Base-by-base conservation (phyloP, 1,140 invertebrate species). In the Sycophaga agraensis region DNA sequence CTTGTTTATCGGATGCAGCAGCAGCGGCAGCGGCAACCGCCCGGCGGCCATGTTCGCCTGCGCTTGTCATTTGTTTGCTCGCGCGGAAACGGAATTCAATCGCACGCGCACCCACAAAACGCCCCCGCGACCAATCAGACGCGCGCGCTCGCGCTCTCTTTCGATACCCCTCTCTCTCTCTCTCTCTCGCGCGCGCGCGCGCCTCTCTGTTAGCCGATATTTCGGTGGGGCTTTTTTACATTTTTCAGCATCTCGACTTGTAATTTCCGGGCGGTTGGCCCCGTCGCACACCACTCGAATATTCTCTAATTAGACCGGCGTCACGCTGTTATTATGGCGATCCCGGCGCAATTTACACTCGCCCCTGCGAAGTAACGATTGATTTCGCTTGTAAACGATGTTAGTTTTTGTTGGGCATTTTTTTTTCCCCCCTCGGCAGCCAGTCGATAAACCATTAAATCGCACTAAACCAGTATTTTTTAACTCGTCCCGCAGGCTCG, bases 1-100 rank as follows among this genome's bases (percentile, higher is more conserved):
- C 28, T 11, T 6, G 28, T 46, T 57, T 55, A 55, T n/a, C 53
- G 40, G 26, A 26, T 50, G 48, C 2, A 28, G 28, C 35, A 4
- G 28, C 28, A 31, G 28, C 28, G 28, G 5, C 28, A 6, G 11
- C 28, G 28, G 4, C 28, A 11, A 4, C 28, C 28, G 28, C 28
- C 5, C 28, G n/a, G n/a, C n/a, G n/a, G 46, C 24, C 6, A 39
- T 59, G 21, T 19, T 39, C 39, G 28, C 11, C 11, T 31, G 45
- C 60, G 66, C 62, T 70, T 74, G 67, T 75, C 72, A 75, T 75
- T 75, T 75, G 72, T 73, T 75, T 73, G 64, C 62, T 54, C 71
- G 42, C 65, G 42, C 65, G 58, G 63, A 49, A 40, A 55, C 21
- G 67, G 63, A 70, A 69, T 68, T 67, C 67, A 72, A 69, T 72